Base-by-base conservation (phyloP, 1,140 invertebrate species). In the Brevipalpus yothersi region DNA sequence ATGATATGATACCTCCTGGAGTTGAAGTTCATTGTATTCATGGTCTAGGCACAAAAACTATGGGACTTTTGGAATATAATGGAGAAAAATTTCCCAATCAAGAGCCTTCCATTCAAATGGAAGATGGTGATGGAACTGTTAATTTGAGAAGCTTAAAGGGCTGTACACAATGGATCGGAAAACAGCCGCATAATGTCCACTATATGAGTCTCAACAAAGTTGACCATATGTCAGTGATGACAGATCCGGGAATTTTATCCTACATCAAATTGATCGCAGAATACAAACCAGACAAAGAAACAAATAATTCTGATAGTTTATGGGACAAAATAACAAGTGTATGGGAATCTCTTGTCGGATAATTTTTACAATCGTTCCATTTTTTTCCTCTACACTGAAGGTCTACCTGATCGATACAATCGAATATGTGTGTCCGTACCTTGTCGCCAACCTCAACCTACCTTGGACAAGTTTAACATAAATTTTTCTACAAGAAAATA, bases 1-100 rank as follows among this genome's bases (percentile, higher is more conserved):
- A 77, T 40, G 75, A 86, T 68, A 80, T 88, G 65, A 75, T 73
- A 59, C 75, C 86, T 23, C 89, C 88, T n/a, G 82, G 82, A 60
- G 86, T 94, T 17, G 83, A 90, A 69, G 68, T 92, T 19, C 84
- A 93, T 73, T 93, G 89, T 72, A 65, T 95, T 1, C 84, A 93
- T 73, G 90, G 90, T 11, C 73, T 73, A 58, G 77, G 79, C 41
- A 75, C 93, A 1, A 54, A 57, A 42, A 70, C 78, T 23, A 94
- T 90, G 8, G 82, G 88, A 7, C 84, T 86, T 70, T 79, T 72
- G 83, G 86, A 72, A 43, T 57, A 68, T 17, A n/a, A 12, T 21
- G 11, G 43, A 10, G 17, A 55, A 21, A 54, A 40, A 45, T 60
- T 60, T 45, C 58, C 51, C 13, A 45, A 60, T 56, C n/a, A 53